Evolutionary conservation across 2,113 vertebrate genomes (phyloP), one percentile per base, ranked within the genome.

Genomic region (Puma concolor): DNA sequence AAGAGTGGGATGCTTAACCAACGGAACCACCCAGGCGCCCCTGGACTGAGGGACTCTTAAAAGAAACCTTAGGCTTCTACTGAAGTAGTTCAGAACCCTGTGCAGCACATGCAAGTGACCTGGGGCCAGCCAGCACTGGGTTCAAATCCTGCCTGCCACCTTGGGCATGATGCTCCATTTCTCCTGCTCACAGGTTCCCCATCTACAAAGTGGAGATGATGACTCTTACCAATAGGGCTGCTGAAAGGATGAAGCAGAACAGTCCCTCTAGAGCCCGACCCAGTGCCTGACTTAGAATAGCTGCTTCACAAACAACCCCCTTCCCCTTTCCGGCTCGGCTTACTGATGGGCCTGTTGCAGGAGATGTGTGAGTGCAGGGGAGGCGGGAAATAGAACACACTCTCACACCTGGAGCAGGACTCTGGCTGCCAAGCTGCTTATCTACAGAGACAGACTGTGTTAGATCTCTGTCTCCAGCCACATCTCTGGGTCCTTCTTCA

Each of bases 321-420:
- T 4, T 21, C 11, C 21, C 1, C 52, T 38, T 71, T 48, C 31
- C 0, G 7, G 36, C 44, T 87, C 27, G 23, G 80, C 29, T 12
- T 3, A 54, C 31, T 0, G 4, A 50, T 4, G 38, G n/a, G 2
- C 16, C n/a, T 13, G 25, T 4, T 8, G 52, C 33, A 23, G 23
- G 64, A 64, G 14, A 7, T 0, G 41, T 4, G 38, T 1, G 2
- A 38, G 7, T 4, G 33, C 4, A 19, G 13, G 12, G 52, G 21
- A 76, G 63, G 72, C 14, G 48, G 48, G 33, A 67, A 64, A 77
- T 44, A 25, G 23, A 25, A 38, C 14, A 1, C 3, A 27, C 21
- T 41, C 76, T 54, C 33, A 41, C 25, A 41, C 11, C 8, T 6
- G 19, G n/a, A 50, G 19, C 4, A 13, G 74, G 21, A 44, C 16